A percentile compares a stretch with the other conserved stretches of the same genome.
Conservation (phyloP, 2,113 vertebrate species). For the Caranx ignobilis region DNA sequence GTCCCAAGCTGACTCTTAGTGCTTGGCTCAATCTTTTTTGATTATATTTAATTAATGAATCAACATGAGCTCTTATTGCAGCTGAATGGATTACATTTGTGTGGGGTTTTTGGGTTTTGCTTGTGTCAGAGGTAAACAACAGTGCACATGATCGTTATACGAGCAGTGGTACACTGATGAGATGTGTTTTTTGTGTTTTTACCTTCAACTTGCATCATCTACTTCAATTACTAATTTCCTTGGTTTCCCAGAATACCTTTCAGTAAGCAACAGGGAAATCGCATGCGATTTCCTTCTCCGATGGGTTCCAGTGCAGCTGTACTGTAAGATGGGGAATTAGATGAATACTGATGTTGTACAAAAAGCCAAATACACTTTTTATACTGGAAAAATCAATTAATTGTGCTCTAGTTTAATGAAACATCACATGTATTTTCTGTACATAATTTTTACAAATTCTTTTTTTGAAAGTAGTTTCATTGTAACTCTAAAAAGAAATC, state of each 20-base stretch:
- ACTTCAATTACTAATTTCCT: slow-evolving; percentile 10
- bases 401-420: not conserved
- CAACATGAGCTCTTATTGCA: slow-evolving; percentile 1
- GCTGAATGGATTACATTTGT: slow-evolving; percentile 17
- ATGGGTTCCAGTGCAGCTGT: not conserved
- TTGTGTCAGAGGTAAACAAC: not conserved
- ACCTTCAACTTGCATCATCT: slow-evolving; percentile 3
- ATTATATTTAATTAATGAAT: slow-evolving; percentile 52
- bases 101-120: not conserved
- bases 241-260: slow-evolving; percentile 35
- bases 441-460: not conserved
- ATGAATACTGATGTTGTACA: not conserved
- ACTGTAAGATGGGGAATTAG: not conserved
- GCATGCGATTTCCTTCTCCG: not conserved
- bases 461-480: not conserved
- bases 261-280: not conserved
- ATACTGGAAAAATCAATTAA: not conserved
- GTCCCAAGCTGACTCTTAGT: slow-evolving; percentile 65
- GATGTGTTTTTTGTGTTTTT: slow-evolving; percentile 5
- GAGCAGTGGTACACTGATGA: not conserved
- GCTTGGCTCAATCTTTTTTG: slow-evolving; percentile 39
- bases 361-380: not conserved
- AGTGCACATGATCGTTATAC: not conserved
- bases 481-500: not conserved
- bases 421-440: not conserved